Evolutionary conservation across 2,888 invertebrate species (phyloP).

Genomic region (Xanthorhoe designata): DNA sequence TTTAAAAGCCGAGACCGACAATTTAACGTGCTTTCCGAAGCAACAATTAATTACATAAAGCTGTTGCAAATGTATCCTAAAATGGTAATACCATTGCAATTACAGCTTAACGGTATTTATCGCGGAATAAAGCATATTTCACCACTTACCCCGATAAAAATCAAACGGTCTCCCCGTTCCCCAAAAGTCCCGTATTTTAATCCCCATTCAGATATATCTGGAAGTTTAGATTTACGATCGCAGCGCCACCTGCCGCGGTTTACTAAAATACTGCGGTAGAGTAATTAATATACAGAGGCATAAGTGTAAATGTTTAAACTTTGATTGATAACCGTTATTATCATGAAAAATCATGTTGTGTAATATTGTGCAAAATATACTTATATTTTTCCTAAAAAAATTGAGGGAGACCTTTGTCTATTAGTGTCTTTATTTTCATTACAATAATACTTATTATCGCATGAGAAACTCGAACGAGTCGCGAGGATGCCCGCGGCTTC

Average conservation of each 20-base stretch:
- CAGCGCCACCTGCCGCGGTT: constrained; percentile 44
- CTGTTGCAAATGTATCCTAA: not conserved
- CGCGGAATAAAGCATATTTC: constrained; percentile 15
- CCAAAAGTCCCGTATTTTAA: constrained; percentile 43
- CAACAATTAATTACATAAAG: no score
- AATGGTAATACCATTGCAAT: not conserved
- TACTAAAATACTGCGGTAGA: constrained; percentile 41
- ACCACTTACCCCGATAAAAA: constrained; percentile 32
- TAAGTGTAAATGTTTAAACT: not conserved
- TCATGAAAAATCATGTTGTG: no score
- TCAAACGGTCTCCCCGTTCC: constrained; percentile 34
- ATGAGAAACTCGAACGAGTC: no score
- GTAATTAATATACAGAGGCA: constrained; percentile 25
- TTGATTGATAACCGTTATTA: no score
- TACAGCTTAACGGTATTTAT: constrained; percentile 1
- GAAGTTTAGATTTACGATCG: constrained; percentile 47
- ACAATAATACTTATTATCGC: no score
- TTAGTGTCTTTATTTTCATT: no score
- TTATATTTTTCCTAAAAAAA: no score
- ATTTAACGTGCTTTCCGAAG: no score
- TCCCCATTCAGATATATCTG: constrained; percentile 43
- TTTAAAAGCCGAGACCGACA: no score
- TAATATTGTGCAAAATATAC: no score
- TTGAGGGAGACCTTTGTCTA: no score
- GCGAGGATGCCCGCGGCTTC: no score